These are phyloP conservation scores for Columba janthina DNA, from an alignment of 2,113 vertebrate genomes.

Conservation along the genomic window DNA sequence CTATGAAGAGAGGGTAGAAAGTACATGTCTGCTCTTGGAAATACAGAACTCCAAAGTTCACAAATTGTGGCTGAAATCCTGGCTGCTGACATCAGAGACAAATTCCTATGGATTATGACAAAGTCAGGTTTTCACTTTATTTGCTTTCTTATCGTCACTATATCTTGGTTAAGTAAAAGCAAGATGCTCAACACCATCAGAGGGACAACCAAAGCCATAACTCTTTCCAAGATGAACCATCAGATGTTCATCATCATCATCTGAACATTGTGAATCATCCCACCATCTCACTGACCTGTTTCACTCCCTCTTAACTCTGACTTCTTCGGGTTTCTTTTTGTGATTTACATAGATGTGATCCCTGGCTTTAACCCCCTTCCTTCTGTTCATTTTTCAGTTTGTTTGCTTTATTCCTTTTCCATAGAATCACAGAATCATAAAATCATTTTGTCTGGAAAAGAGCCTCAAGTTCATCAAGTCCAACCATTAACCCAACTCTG, in stretches of 20 bases:
- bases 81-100: background rate
- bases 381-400: background rate
- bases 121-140: background rate
- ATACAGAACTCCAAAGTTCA: background rate
- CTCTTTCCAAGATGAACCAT: background rate
- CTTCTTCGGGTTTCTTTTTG: background rate
- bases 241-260: no score
- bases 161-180: background rate
- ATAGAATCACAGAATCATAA: no score
- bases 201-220: accelerated
- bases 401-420: no score
- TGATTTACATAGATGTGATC: background rate
- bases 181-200: background rate
- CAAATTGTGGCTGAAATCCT: background rate
- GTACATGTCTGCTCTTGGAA: background rate
- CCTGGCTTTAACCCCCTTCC: background rate
- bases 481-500: no score
- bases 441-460: no score
- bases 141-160: background rate
- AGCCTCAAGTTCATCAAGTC: no score
- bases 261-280: background rate
- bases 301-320: background rate
- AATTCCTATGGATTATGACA: background rate
- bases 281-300: background rate
- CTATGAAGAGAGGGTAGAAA: background rate